A percentile compares a stretch with the other conserved stretches of the same genome.
phyloP scores from a whole-genome alignment of 1,140 invertebrate genomes.

The Cotesia typhae region DNA sequence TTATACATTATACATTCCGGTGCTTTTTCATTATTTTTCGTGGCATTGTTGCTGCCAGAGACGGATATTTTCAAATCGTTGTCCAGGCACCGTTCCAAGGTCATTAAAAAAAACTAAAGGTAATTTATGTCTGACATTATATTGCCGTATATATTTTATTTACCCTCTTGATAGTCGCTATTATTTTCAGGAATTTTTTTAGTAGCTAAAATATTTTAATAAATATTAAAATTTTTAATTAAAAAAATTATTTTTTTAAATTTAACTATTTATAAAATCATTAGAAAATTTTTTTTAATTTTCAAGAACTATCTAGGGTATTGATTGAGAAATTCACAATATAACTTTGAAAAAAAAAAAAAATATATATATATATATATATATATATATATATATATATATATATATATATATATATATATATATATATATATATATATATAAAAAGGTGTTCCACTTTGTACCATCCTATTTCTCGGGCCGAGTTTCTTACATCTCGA shows the following conservation, averaged over 20 bases:
- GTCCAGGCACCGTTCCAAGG: conserved; percentile 26
- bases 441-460: background rate
- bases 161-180: no score
- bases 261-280: no score
- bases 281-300: no score
- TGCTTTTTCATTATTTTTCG: conserved; percentile 6
- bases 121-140: background rate
- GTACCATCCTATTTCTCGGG: no score
- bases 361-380: background rate
- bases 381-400: background rate
- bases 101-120: conserved; percentile 5
- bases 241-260: no score
- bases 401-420: background rate
- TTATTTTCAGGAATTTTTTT: no score
- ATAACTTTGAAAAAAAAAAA: background rate
- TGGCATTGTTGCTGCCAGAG: background rate
- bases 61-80: conserved; percentile 21
- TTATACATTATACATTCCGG: conserved; percentile 13
- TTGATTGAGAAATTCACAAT: no score
- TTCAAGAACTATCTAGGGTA: no score
- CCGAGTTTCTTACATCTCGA: no score
- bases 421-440: background rate
- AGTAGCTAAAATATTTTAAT: no score
- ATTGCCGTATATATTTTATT: background rate
- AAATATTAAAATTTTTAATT: no score